Conservation (phyloP, 2,113 vertebrate species). For the Hippocampus zosterae region DNA sequence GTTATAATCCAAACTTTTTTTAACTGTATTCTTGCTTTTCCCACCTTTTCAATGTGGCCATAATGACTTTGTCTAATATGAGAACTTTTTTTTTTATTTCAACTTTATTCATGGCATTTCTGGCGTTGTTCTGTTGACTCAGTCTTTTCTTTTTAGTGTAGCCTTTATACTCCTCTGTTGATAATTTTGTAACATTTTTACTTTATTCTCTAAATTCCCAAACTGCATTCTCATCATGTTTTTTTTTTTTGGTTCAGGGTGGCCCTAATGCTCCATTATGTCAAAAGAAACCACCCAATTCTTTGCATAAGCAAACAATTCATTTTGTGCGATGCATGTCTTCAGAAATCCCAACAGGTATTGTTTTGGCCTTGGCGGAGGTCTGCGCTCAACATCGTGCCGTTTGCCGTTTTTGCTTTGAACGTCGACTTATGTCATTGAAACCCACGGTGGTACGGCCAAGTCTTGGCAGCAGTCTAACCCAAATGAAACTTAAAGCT, state of each 20-base stretch:
- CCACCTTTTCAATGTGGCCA: too few species aligned
- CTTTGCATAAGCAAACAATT: neutral
- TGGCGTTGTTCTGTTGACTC: too few species aligned
- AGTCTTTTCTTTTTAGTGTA: too few species aligned
- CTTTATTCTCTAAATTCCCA: neutral
- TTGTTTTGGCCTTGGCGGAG: slow-evolving; percentile 3
- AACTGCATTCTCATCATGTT: neutral
- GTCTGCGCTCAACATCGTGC: slow-evolving; percentile 19
- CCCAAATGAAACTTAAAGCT: slow-evolving; percentile 63
- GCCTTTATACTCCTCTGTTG: too few species aligned
- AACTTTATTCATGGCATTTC: neutral
- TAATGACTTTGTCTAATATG: too few species aligned
- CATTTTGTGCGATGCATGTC: neutral
- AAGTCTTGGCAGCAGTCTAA: slow-evolving; percentile 63
- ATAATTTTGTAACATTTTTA: neutral
- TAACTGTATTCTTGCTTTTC: too few species aligned
- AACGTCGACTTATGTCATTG: slow-evolving; percentile 37
- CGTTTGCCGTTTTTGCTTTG: slow-evolving; percentile 27
- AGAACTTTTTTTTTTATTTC: too few species aligned
- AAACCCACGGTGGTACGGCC: slow-evolving; percentile 51
- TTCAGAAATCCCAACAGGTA: neutral
- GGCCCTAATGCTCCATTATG: neutral
- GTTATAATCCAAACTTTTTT: too few species aligned
- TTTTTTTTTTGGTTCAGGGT: neutral
- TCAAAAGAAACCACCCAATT: neutral